Evolutionary conservation across 1,140 invertebrate genomes (phyloP).

Genomic region (Lordiphosa mommai): DNA sequence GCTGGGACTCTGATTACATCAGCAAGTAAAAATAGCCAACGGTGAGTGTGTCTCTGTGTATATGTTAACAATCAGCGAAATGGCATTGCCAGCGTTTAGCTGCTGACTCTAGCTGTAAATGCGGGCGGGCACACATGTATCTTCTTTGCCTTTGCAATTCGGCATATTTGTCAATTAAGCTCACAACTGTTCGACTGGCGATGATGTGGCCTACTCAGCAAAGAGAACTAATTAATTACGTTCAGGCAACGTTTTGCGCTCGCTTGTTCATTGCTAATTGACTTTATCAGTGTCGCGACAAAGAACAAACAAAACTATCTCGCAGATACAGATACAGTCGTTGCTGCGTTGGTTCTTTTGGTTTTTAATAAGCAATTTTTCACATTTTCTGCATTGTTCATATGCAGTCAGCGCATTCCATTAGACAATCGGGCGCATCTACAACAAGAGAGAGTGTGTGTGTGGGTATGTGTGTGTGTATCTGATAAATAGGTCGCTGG

Average conservation of each 20-base stretch:
- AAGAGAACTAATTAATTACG: conserved; percentile 64
- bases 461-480: conserved; percentile 38
- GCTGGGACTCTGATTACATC: conserved; percentile 41
- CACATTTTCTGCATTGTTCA: conserved; percentile 16
- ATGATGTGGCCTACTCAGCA: background rate
- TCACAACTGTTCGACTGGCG: conserved; percentile 2
- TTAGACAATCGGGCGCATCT: conserved; percentile 14
- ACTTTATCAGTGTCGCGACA: conserved; percentile 63
- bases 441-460: background rate
- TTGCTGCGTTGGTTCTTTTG: background rate
- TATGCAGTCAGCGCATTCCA: conserved; percentile 31
- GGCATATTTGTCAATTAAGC: background rate
- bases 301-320: conserved; percentile 69
- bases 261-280: conserved; percentile 66
- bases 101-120: conserved; percentile 27
- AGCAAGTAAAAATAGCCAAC: conserved; percentile 53
- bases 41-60: background rate
- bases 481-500: conserved; percentile 46
- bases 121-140: conserved; percentile 6
- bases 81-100: conserved; percentile 12
- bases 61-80: conserved; percentile 43
- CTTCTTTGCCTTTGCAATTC: conserved; percentile 5
- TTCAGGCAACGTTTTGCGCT: conserved; percentile 34
- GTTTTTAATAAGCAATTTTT: conserved; percentile 12
- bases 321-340: conserved; percentile 20